Conservation (phyloP, 1,140 invertebrate genomes). For the Drosophila pseudoananassae region DNA sequence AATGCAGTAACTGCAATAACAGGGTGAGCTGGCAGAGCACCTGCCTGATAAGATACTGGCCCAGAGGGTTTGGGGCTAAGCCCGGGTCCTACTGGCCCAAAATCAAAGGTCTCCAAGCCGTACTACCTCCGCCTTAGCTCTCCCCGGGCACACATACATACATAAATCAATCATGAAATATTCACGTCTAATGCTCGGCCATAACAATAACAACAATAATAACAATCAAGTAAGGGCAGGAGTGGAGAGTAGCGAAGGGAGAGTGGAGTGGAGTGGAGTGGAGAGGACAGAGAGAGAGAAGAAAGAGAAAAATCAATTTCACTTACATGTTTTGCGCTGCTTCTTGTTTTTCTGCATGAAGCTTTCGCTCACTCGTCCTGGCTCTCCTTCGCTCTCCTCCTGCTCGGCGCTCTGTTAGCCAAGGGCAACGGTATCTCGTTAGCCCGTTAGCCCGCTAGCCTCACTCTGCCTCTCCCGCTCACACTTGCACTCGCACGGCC, state of each 20-base stretch:
- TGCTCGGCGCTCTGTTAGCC: constrained; percentile 3
- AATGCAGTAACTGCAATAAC: too few species aligned
- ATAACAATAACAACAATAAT: constrained; percentile 47
- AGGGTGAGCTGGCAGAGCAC: too few species aligned
- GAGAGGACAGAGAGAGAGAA: too few species aligned
- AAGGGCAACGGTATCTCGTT: constrained; percentile 1
- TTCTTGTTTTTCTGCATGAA: constrained; percentile 72
- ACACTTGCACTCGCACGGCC: background rate
- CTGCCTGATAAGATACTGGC: background rate
- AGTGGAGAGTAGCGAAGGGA: background rate
- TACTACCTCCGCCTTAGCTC: constrained; percentile 3
- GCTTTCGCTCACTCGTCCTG: constrained; percentile 18
- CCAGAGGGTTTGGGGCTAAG: too few species aligned
- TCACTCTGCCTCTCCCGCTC: constrained; percentile 1
- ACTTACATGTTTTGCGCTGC: constrained; percentile 76
- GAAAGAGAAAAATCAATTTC: constrained; percentile 68
- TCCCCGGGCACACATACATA: constrained; percentile 29
- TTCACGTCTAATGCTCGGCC: constrained; percentile 27
- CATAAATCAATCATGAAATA: constrained; percentile 54
- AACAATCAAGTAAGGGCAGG: constrained; percentile 20
- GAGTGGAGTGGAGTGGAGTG: background rate
- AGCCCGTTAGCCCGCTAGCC: background rate
- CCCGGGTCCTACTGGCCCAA: background rate
- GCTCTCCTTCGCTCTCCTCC: constrained; percentile 15
- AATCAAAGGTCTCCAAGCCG: background rate